Evolutionary conservation across 2,797 vertebrate species (phyloP).

Genomic region (Propithecus perrieri): DNA sequence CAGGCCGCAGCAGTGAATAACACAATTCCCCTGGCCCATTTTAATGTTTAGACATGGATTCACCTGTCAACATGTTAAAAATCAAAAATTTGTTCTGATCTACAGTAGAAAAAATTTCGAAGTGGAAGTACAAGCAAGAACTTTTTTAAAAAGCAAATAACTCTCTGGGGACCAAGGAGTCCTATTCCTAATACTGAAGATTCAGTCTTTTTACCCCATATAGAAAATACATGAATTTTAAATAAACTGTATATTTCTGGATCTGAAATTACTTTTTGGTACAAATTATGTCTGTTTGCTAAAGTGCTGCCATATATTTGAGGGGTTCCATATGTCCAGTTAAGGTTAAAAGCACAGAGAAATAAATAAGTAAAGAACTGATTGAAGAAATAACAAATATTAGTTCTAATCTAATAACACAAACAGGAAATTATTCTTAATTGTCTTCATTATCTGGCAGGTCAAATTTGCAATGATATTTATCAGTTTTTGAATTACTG

Average conservation of each 20-base stretch:
- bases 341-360: background rate
- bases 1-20: constrained; percentile 37
- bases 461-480: constrained; percentile 40
- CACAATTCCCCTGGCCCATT: constrained; percentile 57
- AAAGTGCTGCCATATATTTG: background rate
- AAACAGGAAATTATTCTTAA: background rate
- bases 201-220: background rate
- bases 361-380: background rate
- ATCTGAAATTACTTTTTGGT: background rate
- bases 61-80: constrained; percentile 63
- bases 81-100: constrained; percentile 70
- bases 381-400: background rate
- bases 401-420: background rate
- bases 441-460: constrained; percentile 43
- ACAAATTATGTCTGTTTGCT: background rate
- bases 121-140: constrained; percentile 55
- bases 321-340: background rate
- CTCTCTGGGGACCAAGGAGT: background rate
- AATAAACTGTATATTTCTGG: background rate
- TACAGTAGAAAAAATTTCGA: constrained; percentile 28
- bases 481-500: constrained; percentile 66
- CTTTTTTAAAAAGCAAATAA: constrained; percentile 34
- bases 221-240: constrained; percentile 12
- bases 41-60: constrained; percentile 60
- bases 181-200: background rate